Base-by-base conservation (phyloP, 2,797 vertebrate genomes). In the Psittacula echo region DNA sequence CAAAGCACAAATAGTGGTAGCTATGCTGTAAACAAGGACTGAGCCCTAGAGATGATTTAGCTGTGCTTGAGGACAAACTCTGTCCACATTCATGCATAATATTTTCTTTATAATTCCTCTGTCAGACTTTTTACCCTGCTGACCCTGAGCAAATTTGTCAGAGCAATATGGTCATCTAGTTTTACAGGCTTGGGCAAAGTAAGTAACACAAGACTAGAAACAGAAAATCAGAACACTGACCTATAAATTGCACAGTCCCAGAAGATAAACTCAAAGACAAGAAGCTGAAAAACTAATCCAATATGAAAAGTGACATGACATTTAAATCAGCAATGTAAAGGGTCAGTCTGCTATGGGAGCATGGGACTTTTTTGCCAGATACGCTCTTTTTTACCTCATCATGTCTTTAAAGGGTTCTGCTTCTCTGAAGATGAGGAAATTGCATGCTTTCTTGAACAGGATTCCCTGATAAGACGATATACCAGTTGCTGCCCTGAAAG, bases 141-240 rank as follows among this genome's bases (percentile, higher is more conserved):
- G 85, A 93, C 73, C 87, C 48, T 82, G n/a, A 84, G 81, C 30
- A 95, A 91, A 93, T 87, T 88, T 89, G 64, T 92, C 73, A 84
- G 58, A 89, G 39, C 7, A 89, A 88, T 85, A 86, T 53, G 78
- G 71, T 89, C 84, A 83, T 86, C 89, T 68, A 32, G 70, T 85
- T 95, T 89, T 94, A 89, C 42, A 86, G 64, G 44, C 22, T 87
- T 70, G 77, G 64, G 56, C 70, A 93, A 88, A 91, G n/a, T 27
- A 82, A 89, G 60, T n/a, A 81, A 60, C 15, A 42, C 0, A 4
- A 66, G 78, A 48, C 37, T 51, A 73, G 88, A 71, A 90, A 62
- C 5, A 66, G 15, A 80, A 84, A 94, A 93, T 39, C 51, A 86
- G 74, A 90, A 39, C 29, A 37, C 64, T 90, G 76, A 44, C 53